Conservation (phyloP, 1,140 invertebrate genomes). For the Bombus impatiens region DNA sequence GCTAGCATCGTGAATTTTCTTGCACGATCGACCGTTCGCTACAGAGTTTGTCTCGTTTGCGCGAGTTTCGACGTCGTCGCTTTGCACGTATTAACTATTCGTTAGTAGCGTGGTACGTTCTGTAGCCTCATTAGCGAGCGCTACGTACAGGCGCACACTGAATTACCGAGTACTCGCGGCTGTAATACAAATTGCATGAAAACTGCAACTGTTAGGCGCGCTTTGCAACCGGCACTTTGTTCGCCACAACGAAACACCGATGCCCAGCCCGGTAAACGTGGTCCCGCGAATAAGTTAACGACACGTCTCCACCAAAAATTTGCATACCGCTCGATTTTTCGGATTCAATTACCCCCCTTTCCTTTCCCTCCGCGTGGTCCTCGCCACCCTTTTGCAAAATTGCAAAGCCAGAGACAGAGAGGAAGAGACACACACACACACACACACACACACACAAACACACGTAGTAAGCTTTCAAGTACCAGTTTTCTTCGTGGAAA, state of each 20-base stretch:
- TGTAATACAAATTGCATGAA: constrained; percentile 71
- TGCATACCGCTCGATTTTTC: constrained; percentile 36
- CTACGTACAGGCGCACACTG: constrained; percentile 55
- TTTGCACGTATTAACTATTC: constrained; percentile 70
- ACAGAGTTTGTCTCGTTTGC: constrained; percentile 53
- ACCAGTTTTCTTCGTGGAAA: background rate
- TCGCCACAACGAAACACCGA: constrained; percentile 15
- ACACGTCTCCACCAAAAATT: constrained; percentile 18
- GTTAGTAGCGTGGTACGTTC: constrained; percentile 59
- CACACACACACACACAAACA: accelerated
- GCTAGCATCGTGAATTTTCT: constrained; percentile 51
- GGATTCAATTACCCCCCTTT: background rate
- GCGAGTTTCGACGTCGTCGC: constrained; percentile 62
- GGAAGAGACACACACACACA: no score
- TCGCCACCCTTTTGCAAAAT: background rate
- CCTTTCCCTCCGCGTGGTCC: no score
- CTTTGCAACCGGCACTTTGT: constrained; percentile 46
- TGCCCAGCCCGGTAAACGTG: background rate
- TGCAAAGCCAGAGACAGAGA: background rate
- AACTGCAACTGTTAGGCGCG: constrained; percentile 58
- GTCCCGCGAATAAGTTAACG: constrained; percentile 1
- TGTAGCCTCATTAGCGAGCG: constrained; percentile 66
- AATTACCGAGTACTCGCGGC: constrained; percentile 64
- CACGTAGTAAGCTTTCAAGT: no score
- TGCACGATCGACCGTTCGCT: constrained; percentile 55